Conservation (phyloP, 2,888 invertebrate genomes). For the Sialis lutaria region DNA sequence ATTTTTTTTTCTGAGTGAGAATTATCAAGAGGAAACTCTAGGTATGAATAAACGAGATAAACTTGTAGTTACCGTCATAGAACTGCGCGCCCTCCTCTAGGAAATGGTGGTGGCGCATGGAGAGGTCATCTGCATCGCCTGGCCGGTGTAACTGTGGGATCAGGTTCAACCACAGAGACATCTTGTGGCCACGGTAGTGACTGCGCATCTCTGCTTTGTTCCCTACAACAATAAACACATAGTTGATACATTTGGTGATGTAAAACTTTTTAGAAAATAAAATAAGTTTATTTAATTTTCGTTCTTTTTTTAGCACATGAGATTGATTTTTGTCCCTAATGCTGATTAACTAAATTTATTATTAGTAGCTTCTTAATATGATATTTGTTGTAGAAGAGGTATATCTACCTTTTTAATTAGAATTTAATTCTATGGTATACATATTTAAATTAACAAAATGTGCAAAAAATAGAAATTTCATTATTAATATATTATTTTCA, state of each 20-base stretch:
- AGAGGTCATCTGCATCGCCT: slow-evolving; percentile 61
- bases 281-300: neutral
- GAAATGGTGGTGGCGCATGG: slow-evolving; percentile 77
- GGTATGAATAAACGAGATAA: neutral
- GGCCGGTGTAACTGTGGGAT: slow-evolving; percentile 81
- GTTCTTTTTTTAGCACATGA: neutral
- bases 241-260: too few species aligned
- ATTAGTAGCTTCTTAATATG: too few species aligned
- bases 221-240: slow-evolving; percentile 27
- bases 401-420: too few species aligned
- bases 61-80: slow-evolving; percentile 46
- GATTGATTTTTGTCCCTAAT: neutral
- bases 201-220: slow-evolving; percentile 62
- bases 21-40: too few species aligned
- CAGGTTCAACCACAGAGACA: slow-evolving; percentile 82
- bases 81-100: slow-evolving; percentile 63
- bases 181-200: slow-evolving; percentile 86
- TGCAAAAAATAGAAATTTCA: too few species aligned
- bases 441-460: too few species aligned
- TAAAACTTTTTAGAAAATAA: too few species aligned
- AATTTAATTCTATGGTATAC: too few species aligned
- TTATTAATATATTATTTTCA: too few species aligned
- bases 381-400: too few species aligned
- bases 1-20: too few species aligned
- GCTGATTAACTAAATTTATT: too few species aligned